These are phyloP conservation scores for Leptinotarsa undecemlineata DNA, from an alignment of 1,140 invertebrate genomes.

Conservation along the genomic window DNA sequence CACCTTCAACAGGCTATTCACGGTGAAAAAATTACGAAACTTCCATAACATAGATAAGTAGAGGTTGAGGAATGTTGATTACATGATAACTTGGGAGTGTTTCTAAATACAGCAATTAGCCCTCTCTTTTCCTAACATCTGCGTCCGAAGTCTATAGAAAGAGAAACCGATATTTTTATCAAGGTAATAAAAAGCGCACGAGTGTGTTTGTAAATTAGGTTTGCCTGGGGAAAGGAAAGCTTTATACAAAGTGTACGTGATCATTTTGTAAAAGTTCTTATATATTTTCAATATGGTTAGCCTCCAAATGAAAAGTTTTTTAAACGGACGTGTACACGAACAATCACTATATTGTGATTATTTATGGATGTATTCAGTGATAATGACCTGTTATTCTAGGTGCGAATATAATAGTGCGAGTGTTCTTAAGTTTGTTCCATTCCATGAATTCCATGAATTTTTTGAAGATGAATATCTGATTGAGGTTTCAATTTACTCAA, in stretches of 20 bases:
- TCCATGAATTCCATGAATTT: too few relatives aligned
- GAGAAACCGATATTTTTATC: slow-evolving; percentile 1
- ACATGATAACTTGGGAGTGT: background rate
- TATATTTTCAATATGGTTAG: background rate
- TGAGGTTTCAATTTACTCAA: too few relatives aligned
- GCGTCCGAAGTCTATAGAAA: background rate
- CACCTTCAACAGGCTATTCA: background rate
- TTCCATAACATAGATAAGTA: background rate
- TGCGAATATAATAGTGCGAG: too few relatives aligned
- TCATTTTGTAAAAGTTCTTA: background rate
- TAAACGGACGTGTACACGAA: background rate
- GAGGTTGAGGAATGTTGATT: background rate
- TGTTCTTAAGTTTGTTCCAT: too few relatives aligned
- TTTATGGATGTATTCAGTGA: background rate
- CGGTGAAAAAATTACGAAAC: background rate
- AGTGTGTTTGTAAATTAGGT: background rate
- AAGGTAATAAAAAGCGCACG: background rate
- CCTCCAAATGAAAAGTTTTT: background rate
- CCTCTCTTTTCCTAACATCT: background rate
- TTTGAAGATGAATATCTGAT: too few relatives aligned
- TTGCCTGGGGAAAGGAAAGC: background rate
- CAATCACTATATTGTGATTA: background rate
- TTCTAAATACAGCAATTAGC: background rate
- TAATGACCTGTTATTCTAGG: background rate
- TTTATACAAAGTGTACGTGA: slow-evolving; percentile 4